These are phyloP conservation scores for Scolanthus callimorphus DNA, from an alignment of 92 coral and sea anemone species.

Conservation along the genomic window DNA sequence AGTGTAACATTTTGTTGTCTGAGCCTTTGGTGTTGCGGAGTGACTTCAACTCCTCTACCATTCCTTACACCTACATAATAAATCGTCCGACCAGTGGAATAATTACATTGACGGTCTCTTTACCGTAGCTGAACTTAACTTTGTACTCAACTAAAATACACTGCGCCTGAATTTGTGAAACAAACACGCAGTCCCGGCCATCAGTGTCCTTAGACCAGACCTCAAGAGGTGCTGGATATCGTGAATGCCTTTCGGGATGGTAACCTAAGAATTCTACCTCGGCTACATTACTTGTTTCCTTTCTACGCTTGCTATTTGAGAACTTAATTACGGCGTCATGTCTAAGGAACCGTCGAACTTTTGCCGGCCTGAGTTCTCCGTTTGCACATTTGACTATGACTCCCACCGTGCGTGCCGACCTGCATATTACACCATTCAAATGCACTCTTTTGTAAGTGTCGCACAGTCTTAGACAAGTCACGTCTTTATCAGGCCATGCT, in stretches of 20 bases:
- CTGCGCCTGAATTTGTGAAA: background rate
- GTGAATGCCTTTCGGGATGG: background rate
- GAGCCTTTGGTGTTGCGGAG: too few relatives aligned
- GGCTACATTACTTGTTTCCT: background rate
- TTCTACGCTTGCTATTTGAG: slow-evolving; percentile 2
- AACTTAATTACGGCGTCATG: background rate
- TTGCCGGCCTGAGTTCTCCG: background rate
- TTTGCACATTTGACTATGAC: background rate
- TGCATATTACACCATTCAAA: slow-evolving; percentile 1
- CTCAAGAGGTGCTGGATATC: slow-evolving; percentile 9
- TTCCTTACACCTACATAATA: background rate
- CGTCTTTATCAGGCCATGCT: background rate
- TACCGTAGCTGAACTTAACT: slow-evolving; percentile 4
- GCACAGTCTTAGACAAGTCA: slow-evolving; percentile 7
- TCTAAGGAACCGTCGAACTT: slow-evolving; percentile 3
- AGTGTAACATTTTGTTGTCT: too few relatives aligned
- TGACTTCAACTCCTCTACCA: too few relatives aligned
- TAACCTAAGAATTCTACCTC: background rate
- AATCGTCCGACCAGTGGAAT: slow-evolving; percentile 3
- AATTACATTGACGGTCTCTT: background rate
- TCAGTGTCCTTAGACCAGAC: background rate
- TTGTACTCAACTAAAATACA: slow-evolving; percentile 1
- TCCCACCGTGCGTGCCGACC: background rate
- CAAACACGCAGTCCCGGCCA: background rate
- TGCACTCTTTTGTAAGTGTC: slow-evolving; percentile 1